These are phyloP conservation scores for Carcina quercana DNA, from an alignment of 2,888 invertebrate species.

Conservation along the genomic window DNA sequence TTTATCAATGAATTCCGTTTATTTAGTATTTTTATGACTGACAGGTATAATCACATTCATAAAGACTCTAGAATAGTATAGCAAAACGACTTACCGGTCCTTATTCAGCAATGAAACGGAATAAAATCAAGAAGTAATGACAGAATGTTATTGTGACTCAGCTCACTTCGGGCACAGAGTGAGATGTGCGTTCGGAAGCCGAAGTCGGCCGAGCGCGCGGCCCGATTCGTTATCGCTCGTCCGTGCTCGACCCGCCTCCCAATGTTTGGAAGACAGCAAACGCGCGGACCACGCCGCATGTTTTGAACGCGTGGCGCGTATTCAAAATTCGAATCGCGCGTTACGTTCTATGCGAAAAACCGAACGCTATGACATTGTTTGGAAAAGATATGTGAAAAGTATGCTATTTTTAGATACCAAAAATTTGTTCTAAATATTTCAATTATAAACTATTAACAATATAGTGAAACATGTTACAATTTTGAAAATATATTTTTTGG, in stretches of 20 bases:
- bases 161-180: constrained; percentile 43
- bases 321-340: no score
- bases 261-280: constrained; percentile 45
- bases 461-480: no score
- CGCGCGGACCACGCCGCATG: constrained; percentile 50
- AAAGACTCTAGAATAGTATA: constrained; percentile 14
- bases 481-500: no score
- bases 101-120: constrained; percentile 18
- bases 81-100: constrained; percentile 38
- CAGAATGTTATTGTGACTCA: constrained; percentile 49
- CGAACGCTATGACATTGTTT: constrained; percentile 33
- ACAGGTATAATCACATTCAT: no score
- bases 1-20: constrained; percentile 7
- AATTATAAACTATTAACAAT: not conserved
- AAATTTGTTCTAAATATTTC: constrained; percentile 1
- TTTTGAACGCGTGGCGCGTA: constrained; percentile 43
- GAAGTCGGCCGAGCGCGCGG: constrained; percentile 36
- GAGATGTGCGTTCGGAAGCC: constrained; percentile 35
- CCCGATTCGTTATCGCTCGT: constrained; percentile 34
- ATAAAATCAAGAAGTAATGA: constrained; percentile 23
- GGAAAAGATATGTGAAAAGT: constrained; percentile 7
- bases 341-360: constrained; percentile 19
- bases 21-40: no score
- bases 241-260: constrained; percentile 44
- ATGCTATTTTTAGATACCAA: constrained; percentile 1